phyloP scores from a whole-genome alignment of 2,797 vertebrate genomes.

The Pelodytes ibericus region DNA sequence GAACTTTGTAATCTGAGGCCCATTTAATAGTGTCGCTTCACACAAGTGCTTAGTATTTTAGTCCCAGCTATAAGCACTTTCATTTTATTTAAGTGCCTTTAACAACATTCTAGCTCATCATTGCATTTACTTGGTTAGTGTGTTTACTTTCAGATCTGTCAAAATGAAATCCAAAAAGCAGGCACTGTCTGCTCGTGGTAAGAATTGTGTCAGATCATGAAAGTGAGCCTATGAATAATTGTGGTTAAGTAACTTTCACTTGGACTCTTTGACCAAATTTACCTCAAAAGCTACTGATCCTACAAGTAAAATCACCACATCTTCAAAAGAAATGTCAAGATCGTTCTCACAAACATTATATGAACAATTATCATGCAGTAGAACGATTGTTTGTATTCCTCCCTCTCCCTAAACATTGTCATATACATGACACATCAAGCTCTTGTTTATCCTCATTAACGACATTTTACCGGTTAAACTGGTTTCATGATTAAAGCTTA shows the following conservation, averaged over 20 bases:
- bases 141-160: constrained; percentile 6
- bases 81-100: too few relatives aligned
- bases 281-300: neutral
- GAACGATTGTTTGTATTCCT: too few relatives aligned
- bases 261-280: neutral
- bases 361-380: neutral
- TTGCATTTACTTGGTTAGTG: too few relatives aligned
- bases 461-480: neutral
- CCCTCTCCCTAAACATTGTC: too few relatives aligned
- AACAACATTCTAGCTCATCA: too few relatives aligned
- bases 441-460: neutral
- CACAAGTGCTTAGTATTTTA: too few relatives aligned
- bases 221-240: constrained; percentile 19
- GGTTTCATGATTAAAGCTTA: too few relatives aligned
- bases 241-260: neutral
- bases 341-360: too few relatives aligned
- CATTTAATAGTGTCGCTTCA: too few relatives aligned
- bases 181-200: neutral
- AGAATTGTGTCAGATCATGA: neutral
- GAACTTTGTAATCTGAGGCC: too few relatives aligned
- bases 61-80: too few relatives aligned
- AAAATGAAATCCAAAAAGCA: constrained; percentile 22
- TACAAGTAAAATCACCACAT: neutral
- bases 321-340: too few relatives aligned
- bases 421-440: neutral